A percentile compares a stretch with the other conserved stretches of the same genome.
These are phyloP conservation scores for Diaphora mendica DNA, from an alignment of 2,888 invertebrate species.

Conservation along the genomic window DNA sequence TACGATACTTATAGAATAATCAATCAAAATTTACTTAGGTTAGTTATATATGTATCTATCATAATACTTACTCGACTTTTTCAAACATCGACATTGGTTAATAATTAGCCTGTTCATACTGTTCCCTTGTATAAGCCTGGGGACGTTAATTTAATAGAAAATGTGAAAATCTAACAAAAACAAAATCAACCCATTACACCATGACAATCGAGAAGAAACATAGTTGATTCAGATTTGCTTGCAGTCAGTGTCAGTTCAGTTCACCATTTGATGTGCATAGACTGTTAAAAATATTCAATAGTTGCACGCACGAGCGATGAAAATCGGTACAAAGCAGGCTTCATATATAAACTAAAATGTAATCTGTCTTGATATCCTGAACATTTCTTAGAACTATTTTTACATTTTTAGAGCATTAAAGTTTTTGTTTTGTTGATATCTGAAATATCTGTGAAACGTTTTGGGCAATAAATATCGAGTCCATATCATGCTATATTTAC, in stretches of 20 bases:
- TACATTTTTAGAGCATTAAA: too few relatives aligned
- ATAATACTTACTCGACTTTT: constrained; percentile 75
- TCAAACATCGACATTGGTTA: constrained; percentile 74
- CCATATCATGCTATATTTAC: too few relatives aligned
- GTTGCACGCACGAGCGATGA: not conserved
- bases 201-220: constrained; percentile 67
- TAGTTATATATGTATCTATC: constrained; percentile 41
- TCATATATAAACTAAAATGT: not conserved
- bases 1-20: constrained; percentile 59
- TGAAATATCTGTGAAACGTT: too few relatives aligned
- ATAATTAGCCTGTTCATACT: constrained; percentile 79
- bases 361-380: accelerated
- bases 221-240: not conserved
- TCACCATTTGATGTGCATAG: not conserved
- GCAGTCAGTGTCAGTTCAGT: constrained; percentile 1
- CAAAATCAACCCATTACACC: constrained; percentile 81
- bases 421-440: too few relatives aligned
- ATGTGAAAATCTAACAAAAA: constrained; percentile 75
- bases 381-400: too few relatives aligned
- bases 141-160: constrained; percentile 54
- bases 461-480: too few relatives aligned
- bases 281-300: not conserved
- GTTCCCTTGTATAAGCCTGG: constrained; percentile 52
- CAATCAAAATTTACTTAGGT: constrained; percentile 71
- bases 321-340: not conserved